Conservation (phyloP, 2,113 vertebrate genomes). For the Oryzias celebensis region DNA sequence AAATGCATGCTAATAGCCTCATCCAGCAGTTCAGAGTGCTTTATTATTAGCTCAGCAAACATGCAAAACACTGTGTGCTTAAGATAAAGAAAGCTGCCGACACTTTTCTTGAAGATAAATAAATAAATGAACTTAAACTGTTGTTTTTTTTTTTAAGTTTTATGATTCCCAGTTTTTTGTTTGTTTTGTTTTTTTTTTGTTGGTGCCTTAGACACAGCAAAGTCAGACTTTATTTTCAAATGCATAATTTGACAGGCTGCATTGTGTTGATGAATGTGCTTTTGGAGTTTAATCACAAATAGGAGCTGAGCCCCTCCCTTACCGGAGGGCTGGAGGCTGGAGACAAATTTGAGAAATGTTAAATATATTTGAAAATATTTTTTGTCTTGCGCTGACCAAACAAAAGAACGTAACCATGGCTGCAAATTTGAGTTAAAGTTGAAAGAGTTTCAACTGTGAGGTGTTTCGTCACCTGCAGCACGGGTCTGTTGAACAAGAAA, state of each 20-base stretch:
- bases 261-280: neutral
- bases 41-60: constrained; percentile 26
- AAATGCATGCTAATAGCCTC: constrained; percentile 49
- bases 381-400: neutral
- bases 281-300: constrained; percentile 6
- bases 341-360: no score
- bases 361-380: neutral
- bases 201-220: no score
- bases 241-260: no score
- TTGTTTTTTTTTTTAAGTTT: no score
- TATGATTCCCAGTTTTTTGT: no score
- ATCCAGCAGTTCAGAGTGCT: constrained; percentile 18
- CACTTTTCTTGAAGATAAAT: no score
- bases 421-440: constrained; percentile 4
- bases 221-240: no score
- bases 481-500: constrained; percentile 25
- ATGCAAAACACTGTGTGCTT: neutral
- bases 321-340: no score
- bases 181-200: no score
- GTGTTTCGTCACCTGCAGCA: constrained; percentile 26
- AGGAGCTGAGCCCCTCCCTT: constrained; percentile 5
- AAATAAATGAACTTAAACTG: no score
- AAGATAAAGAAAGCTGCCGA: no score
- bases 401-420: constrained; percentile 3
- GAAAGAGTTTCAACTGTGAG: constrained; percentile 12